Conservation (phyloP, 2,888 invertebrate genomes). For the Aphidoletes aphidimyza region DNA sequence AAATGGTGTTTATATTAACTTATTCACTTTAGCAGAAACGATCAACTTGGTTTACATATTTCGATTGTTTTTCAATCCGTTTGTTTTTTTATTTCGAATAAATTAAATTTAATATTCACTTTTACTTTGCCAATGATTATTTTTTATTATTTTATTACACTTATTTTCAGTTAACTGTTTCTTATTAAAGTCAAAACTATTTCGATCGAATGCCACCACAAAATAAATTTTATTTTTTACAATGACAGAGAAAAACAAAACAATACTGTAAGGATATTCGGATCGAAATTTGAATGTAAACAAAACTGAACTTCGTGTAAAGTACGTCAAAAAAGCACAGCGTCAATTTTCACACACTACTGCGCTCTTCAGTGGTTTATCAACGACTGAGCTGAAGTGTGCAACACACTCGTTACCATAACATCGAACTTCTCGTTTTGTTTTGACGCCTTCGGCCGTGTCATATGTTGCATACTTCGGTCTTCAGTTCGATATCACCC, state of each 20-base stretch:
- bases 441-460: constrained; percentile 1
- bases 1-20: too few species aligned
- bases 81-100: too few species aligned
- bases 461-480: not conserved
- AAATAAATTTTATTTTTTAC: not conserved
- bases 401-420: not conserved
- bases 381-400: constrained; percentile 26
- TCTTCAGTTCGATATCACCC: not conserved
- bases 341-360: not conserved
- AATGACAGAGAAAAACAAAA: not conserved
- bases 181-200: not conserved
- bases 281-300: not conserved
- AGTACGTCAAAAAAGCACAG: not conserved
- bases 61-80: too few species aligned
- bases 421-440: not conserved
- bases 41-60: too few species aligned
- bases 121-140: too few species aligned
- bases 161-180: too few species aligned
- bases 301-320: not conserved
- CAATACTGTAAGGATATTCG: not conserved
- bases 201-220: not conserved
- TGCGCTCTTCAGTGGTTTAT: constrained; percentile 22
- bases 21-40: too few species aligned
- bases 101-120: too few species aligned
- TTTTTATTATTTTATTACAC: too few species aligned